Evolutionary conservation across 2,888 invertebrate genomes (phyloP), one percentile per base, ranked within the genome.

Genomic region (Cephus pulcher): DNA sequence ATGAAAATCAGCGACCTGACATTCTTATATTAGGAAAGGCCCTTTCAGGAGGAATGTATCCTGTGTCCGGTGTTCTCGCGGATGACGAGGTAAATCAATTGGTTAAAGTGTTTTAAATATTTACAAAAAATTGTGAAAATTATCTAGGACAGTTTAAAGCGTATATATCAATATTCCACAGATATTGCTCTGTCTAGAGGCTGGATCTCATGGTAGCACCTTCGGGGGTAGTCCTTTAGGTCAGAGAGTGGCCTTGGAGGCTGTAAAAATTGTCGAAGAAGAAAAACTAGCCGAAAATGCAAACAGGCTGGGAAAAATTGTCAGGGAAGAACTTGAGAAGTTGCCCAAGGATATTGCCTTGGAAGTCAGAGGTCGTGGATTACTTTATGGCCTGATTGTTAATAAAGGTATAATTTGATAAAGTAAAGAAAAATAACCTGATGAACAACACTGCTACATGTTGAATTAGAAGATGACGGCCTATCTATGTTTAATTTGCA

Each of bases 221-320:
- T 97, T 96, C 86, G 97, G 97, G 11, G 97, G 97, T 1, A 97
- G 96, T 91, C 96, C 97, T 0, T 91, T 97, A 33, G 97, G 95
- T 0, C 95, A 95, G 82, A 94, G 94, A 88, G 94, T 97, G 0
- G 96, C 96, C 0, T 93, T 96, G 74, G 95, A 95, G 75, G 95
- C 96, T 4, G 91, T 97, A 3, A 93, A 95, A 89, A 95, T 96
- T 69, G 86, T 97, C 74, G 94, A 95, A 88, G 96, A 96, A 81
- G 97, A 97, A 88, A 94, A 95, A 74, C 90, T 97, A 70, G 93
- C 95, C 0, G 95, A 96, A 79, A 96, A 96, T 89, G 93, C 97
- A 0, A 93, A 93, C n/a, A 93, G 92, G 85, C 93, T 96, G 92
- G 97, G 97, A 1, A 91, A 94, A 81, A 90, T 96, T 1, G 92